These are phyloP conservation scores for cat (Felis catus) DNA, from an alignment of 2,113 vertebrate species.

Conservation along the genomic window DNA sequence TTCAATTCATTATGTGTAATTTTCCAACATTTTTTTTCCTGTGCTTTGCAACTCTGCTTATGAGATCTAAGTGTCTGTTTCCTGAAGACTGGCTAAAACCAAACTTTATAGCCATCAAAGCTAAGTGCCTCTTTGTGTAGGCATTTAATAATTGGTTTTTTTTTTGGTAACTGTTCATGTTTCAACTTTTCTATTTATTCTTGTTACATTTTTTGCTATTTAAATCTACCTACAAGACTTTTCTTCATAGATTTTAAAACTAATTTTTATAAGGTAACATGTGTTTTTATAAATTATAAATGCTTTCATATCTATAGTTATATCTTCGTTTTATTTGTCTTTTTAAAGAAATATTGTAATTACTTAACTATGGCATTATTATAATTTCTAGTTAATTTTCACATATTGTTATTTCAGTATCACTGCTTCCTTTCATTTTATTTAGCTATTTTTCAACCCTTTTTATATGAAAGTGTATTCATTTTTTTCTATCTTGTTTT, in stretches of 20 bases:
- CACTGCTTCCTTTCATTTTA: not conserved
- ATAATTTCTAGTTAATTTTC: not conserved
- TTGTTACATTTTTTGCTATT: not conserved
- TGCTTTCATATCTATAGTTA: not conserved
- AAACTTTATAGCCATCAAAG: not conserved
- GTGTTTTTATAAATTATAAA: not conserved
- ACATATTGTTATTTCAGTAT: not conserved
- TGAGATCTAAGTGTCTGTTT: not conserved
- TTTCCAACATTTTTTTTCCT: not conserved
- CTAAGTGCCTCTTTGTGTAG: not conserved
- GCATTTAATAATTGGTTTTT: not conserved
- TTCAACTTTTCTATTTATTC: not conserved
- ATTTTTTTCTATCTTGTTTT: not conserved
- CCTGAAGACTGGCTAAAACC: not conserved
- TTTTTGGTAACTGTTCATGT: not conserved
- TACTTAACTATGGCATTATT: not conserved
- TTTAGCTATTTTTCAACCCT: not conserved
- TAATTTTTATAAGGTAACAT: not conserved
- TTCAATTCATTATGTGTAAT: not conserved
- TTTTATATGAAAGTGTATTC: not conserved
- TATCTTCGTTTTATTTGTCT: not conserved
- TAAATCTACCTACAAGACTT: not conserved
- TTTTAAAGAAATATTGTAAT: not conserved
- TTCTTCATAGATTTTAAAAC: not conserved
- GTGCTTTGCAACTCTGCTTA: not conserved